phyloP scores from a whole-genome alignment of 2,797 vertebrate species.

The Selene dorsalis region DNA sequence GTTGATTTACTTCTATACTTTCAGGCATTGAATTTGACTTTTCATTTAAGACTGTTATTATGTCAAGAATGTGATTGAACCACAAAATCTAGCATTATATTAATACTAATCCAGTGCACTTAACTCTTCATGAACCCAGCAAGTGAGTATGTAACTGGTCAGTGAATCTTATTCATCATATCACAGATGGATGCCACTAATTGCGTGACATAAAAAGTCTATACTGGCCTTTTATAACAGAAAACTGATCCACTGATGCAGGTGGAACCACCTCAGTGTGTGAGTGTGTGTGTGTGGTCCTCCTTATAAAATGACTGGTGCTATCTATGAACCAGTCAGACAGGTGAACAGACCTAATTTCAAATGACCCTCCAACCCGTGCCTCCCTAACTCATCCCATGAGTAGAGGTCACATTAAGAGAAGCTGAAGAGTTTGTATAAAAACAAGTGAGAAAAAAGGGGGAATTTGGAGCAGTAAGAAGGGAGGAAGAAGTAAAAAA shows the following conservation, averaged over 20 bases:
- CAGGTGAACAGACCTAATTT: constrained; percentile 58
- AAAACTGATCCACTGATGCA: constrained; percentile 38
- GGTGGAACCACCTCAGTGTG: constrained; percentile 18
- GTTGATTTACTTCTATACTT: neutral
- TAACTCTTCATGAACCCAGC: no score
- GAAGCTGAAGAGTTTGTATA: neutral
- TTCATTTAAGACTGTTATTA: neutral
- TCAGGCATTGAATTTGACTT: neutral
- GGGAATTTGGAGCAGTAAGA: neutral
- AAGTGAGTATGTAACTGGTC: constrained; percentile 34
- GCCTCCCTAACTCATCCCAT: constrained; percentile 38
- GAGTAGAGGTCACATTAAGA: constrained; percentile 27
- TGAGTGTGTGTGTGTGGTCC: constrained; percentile 56
- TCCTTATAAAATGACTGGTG: constrained; percentile 44
- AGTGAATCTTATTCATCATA: constrained; percentile 34
- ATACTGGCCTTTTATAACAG: constrained; percentile 38
- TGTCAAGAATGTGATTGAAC: neutral
- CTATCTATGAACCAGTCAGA: constrained; percentile 61
- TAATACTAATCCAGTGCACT: neutral
- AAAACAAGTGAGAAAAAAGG: constrained; percentile 4
- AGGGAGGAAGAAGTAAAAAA: constrained; percentile 1
- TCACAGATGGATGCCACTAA: constrained; percentile 32
- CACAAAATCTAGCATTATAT: constrained; percentile 10
- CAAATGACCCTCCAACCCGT: constrained; percentile 28
- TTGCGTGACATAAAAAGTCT: constrained; percentile 49